phyloP scores from a whole-genome alignment of 1,140 invertebrate species.

The Thrips palmi region DNA sequence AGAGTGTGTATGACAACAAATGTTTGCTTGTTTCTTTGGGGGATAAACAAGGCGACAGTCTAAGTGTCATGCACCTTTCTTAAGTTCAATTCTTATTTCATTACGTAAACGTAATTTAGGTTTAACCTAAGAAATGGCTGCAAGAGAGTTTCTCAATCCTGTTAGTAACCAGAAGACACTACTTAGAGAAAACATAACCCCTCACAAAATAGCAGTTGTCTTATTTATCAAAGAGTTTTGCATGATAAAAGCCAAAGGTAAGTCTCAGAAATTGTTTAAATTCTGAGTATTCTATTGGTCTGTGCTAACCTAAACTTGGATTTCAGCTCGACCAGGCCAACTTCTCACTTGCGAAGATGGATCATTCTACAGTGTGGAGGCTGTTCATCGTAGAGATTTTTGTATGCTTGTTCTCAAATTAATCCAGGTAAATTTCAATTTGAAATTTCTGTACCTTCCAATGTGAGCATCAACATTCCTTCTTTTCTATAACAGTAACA shows the following conservation, averaged over 20 bases:
- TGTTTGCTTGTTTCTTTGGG: too few species aligned
- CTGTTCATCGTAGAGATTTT: constrained; percentile 26
- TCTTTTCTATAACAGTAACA: constrained; percentile 3
- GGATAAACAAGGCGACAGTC: too few species aligned
- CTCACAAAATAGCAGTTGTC: constrained; percentile 32
- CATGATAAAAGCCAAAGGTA: constrained; percentile 27
- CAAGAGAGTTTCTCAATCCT: too few species aligned
- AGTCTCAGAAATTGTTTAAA: constrained; percentile 8
- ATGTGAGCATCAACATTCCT: background rate
- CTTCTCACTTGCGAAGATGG: constrained; percentile 20
- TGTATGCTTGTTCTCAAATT: constrained; percentile 39
- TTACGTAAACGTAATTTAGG: too few species aligned
- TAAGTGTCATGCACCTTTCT: too few species aligned
- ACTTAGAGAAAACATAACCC: constrained; percentile 28
- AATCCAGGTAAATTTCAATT: constrained; percentile 29
- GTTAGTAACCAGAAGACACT: too few species aligned
- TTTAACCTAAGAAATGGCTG: too few species aligned
- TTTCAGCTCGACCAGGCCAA: constrained; percentile 11
- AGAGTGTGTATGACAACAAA: too few species aligned
- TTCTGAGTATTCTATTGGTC: constrained; percentile 15
- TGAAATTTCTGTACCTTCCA: constrained; percentile 4
- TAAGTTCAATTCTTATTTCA: too few species aligned
- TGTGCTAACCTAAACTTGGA: constrained; percentile 9
- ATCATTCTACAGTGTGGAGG: constrained; percentile 17
- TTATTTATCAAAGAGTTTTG: constrained; percentile 33